Percentiles rank a stretch among this genome's conserved stretches.
These are phyloP conservation scores for Hemichromis elongatus DNA, from an alignment of 2,113 vertebrate species.

Conservation along the genomic window DNA sequence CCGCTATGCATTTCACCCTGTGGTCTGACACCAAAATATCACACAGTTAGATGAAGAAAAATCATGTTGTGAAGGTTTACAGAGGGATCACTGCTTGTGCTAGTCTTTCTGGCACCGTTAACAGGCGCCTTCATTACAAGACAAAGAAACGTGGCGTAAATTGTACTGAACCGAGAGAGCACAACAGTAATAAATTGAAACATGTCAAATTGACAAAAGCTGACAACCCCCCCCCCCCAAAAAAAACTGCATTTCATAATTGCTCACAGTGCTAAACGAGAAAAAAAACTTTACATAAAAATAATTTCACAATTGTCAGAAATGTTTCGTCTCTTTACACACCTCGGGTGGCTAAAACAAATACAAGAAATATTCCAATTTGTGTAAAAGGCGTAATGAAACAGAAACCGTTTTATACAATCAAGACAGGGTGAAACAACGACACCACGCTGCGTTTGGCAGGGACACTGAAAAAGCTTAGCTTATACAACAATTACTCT, in stretches of 20 bases:
- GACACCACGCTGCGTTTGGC: background rate
- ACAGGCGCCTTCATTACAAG: background rate
- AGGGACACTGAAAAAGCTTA: conserved; percentile 10
- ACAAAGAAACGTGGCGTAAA: background rate
- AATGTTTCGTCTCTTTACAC: background rate
- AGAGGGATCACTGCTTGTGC: background rate
- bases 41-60: background rate
- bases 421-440: background rate
- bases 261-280: background rate
- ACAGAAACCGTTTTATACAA: background rate
- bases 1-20: background rate
- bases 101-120: background rate
- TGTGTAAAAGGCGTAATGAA: background rate
- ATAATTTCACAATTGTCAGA: background rate
- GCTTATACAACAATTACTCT: conserved; percentile 45
- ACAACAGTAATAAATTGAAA: background rate
- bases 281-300: background rate
- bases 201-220: background rate
- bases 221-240: too few species aligned
- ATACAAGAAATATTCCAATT: background rate
- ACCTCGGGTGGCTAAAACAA: background rate
- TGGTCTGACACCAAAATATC: background rate
- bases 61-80: background rate
- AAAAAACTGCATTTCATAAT: background rate
- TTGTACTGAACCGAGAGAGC: background rate